A percentile compares a stretch with the other conserved stretches of the same genome.
These are phyloP conservation scores for Auanema sp. DNA, from an alignment of 2,888 invertebrate species.

Conservation along the genomic window DNA sequence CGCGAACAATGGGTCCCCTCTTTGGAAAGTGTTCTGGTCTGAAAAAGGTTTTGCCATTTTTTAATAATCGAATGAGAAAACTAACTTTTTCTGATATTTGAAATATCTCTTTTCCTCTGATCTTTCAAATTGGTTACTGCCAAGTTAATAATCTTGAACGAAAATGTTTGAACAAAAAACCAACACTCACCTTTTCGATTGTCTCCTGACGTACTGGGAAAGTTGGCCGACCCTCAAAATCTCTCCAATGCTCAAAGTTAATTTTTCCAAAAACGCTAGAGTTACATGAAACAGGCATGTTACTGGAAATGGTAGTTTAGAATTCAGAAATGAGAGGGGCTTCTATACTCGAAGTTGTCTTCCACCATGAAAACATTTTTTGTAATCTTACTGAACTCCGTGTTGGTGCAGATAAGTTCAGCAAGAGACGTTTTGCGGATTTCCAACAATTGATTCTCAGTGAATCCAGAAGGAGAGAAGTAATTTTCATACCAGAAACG, in stretches of 20 bases:
- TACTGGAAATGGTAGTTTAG: conserved; percentile 44
- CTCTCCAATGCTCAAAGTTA: conserved; percentile 54
- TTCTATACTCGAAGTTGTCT: conserved; percentile 53
- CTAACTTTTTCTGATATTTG: conserved; percentile 53
- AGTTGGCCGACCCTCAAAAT: conserved; percentile 51
- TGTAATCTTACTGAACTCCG: conserved; percentile 49
- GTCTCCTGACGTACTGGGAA: conserved; percentile 60
- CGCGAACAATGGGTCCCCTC: conserved; percentile 59
- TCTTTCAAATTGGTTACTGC: conserved; percentile 56
- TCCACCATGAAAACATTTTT: conserved; percentile 50
- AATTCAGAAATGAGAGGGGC: conserved; percentile 24
- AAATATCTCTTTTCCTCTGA: conserved; percentile 48
- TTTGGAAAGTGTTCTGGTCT: conserved; percentile 54
- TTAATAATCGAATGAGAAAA: no score
- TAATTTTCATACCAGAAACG: conserved; percentile 66
- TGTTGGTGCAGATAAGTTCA: conserved; percentile 49
- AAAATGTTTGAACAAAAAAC: neutral
- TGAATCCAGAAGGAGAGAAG: conserved; percentile 55
- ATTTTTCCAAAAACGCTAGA: conserved; percentile 44
- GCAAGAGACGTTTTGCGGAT: conserved; percentile 45
- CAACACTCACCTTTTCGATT: conserved; percentile 50
- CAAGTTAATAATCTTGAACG: conserved; percentile 42
- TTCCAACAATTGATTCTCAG: conserved; percentile 48
- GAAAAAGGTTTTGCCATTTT: conserved; percentile 19
- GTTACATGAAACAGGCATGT: conserved; percentile 61